Percentiles rank a stretch among this genome's conserved stretches.
Evolutionary conservation across 2,113 vertebrate species (phyloP).

Genomic region (Regulus satrapa): DNA sequence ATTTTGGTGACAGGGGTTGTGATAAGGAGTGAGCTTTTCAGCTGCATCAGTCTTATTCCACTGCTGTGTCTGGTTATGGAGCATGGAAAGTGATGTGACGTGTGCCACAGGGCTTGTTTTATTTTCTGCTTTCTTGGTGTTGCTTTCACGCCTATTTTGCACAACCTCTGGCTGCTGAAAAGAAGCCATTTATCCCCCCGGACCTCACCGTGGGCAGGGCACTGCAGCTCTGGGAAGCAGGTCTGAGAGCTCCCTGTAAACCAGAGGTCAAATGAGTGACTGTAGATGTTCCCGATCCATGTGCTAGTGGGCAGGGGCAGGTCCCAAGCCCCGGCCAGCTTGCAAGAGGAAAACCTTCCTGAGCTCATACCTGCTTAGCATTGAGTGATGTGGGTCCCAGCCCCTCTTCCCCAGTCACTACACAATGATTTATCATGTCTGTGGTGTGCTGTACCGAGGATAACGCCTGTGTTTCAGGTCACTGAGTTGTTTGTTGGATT

Average conservation of each 20-base stretch:
- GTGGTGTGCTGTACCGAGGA: not conserved
- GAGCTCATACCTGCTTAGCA: not conserved
- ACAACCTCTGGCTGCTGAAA: not conserved
- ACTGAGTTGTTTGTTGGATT: not conserved
- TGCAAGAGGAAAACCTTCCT: not conserved
- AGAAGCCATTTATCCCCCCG: not conserved
- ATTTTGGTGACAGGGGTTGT: not conserved
- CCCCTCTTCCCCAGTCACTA: not conserved
- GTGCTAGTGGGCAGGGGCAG: not conserved
- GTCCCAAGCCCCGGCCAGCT: not conserved
- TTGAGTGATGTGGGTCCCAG: not conserved
- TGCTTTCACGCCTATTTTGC: not conserved
- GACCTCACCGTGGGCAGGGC: not conserved
- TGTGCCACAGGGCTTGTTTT: not conserved
- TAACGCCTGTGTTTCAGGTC: not conserved
- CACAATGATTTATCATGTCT: not conserved
- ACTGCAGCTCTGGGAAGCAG: not conserved
- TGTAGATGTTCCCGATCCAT: rapidly evolving
- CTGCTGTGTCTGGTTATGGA: not conserved
- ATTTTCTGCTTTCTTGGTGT: not conserved
- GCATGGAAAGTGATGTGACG: rapidly evolving
- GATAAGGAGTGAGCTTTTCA: not conserved
- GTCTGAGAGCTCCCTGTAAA: not conserved
- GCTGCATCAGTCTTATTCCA: not conserved
- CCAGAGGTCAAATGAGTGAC: not conserved